Conservation (phyloP, 2,888 invertebrate species). For the Drosophila austrosaltans region DNA sequence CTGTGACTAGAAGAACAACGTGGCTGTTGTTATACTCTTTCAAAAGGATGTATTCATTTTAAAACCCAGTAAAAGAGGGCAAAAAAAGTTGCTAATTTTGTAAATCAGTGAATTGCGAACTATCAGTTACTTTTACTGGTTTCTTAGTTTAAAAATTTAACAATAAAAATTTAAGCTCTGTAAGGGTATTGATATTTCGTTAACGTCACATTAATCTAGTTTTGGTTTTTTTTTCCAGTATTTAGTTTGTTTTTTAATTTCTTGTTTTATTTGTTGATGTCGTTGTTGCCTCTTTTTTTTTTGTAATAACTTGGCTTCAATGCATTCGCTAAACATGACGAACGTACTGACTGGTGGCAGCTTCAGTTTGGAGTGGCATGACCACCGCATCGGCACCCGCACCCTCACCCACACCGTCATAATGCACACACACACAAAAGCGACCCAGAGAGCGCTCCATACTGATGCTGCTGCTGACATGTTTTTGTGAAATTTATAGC, state of each 20-base stretch:
- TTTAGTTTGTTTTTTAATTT: background rate
- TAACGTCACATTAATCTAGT: background rate
- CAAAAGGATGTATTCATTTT: background rate
- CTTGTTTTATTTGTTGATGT: background rate
- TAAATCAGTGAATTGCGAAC: background rate
- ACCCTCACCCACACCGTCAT: slow-evolving; percentile 64
- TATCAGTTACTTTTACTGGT: too few species aligned
- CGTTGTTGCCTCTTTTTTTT: slow-evolving; percentile 25
- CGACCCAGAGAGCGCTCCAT: slow-evolving; percentile 30
- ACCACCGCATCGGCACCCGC: slow-evolving; percentile 24
- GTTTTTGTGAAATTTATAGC: slow-evolving; percentile 72
- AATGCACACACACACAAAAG: slow-evolving; percentile 36
- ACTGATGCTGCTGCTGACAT: slow-evolving; percentile 61
- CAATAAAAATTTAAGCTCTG: background rate
- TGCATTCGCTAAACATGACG: slow-evolving; percentile 63
- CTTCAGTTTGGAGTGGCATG: slow-evolving; percentile 36
- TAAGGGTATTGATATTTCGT: background rate
- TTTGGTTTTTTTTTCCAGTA: background rate
- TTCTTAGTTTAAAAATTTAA: background rate
- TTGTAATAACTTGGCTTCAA: slow-evolving; percentile 57
- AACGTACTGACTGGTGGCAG: slow-evolving; percentile 49
- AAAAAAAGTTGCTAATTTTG: background rate
- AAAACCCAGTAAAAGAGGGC: too few species aligned
- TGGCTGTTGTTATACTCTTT: background rate
- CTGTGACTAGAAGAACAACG: background rate